These are phyloP conservation scores for Mobula hypostoma DNA, from an alignment of 2,113 vertebrate genomes.

Conservation along the genomic window DNA sequence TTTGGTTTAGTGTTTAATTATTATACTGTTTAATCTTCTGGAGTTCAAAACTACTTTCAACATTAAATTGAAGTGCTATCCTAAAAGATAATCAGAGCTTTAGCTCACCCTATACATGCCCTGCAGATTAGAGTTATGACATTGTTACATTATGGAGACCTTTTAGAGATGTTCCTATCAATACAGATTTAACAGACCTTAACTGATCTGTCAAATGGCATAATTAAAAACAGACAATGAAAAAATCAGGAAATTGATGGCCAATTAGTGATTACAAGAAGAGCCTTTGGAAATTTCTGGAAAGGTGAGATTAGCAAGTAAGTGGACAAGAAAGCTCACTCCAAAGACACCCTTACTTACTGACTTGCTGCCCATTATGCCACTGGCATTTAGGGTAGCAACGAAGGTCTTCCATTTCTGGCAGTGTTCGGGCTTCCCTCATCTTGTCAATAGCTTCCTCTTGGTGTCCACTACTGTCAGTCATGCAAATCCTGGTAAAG, in stretches of 20 bases:
- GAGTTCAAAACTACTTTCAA: background rate
- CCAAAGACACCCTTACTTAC: too few relatives aligned
- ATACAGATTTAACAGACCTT: background rate
- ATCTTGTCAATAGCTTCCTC: too few relatives aligned
- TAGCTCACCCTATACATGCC: background rate
- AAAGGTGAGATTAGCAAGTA: background rate
- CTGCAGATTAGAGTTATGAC: background rate
- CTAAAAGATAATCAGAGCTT: background rate
- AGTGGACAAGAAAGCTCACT: too few relatives aligned
- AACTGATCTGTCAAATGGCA: background rate
- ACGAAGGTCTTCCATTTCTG: too few relatives aligned
- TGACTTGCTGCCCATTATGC: too few relatives aligned
- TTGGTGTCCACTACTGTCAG: too few relatives aligned
- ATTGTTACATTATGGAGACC: background rate
- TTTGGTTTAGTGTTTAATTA: conserved; percentile 24
- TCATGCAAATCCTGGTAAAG: too few relatives aligned
- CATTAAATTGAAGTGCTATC: background rate
- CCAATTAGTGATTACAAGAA: background rate
- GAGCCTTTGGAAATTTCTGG: background rate
- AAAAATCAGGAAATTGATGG: background rate
- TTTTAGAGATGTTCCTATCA: background rate
- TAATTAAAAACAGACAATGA: background rate
- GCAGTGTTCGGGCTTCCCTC: too few relatives aligned
- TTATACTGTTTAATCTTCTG: background rate
- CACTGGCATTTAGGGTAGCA: too few relatives aligned